Evolutionary conservation across 2,888 invertebrate species (phyloP), one percentile per base, ranked within the genome.

Genomic region (Epistrophella euchroma): DNA sequence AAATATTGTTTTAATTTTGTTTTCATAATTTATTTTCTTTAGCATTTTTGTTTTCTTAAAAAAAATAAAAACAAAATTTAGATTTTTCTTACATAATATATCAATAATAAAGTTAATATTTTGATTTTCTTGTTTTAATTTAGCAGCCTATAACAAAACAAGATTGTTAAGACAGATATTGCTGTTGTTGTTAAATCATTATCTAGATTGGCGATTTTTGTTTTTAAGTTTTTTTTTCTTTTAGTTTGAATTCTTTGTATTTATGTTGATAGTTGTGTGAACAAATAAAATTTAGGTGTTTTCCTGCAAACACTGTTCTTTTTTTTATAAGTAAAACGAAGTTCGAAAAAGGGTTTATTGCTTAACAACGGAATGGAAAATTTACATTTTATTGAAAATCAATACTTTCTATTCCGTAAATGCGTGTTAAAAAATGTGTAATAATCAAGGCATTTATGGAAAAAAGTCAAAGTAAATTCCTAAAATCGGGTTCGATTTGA

Each of bases 51-150:
- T 55, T 76, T 70, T 60, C 68, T 68, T 58, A 79, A 76, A 80
- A 78, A 64, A 68, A 83, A 80, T 47, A 28, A 80, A 76, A 80
- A 82, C 58, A 73, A 70, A 81, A 79, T 70, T 77, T 60, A 76
- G 60, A 70, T 78, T 80, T 81, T 55, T 85, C 66, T 85, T 77
- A 80, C 81, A 77, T 85, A 64, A 66, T 50, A 68, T 72, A 70
- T 72, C n/a, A n/a, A n/a, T 81, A 60, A 52, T 84, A 80, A 73
- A 71, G n/a, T 84, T 74, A 35, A 15, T 72, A 52, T 79, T 80
- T 79, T 62, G 40, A 37, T 73, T 73, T 68, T 50, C 22, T 70
- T 75, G 43, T 52, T 35, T 74, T 35, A 52, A 13, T 77, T 64
- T 64, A 75, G 71, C 56, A 64, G 64, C 11, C 28, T 37, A 35